Evolutionary conservation across 2,797 vertebrate species (phyloP).

Genomic region (Halcyon badia): DNA sequence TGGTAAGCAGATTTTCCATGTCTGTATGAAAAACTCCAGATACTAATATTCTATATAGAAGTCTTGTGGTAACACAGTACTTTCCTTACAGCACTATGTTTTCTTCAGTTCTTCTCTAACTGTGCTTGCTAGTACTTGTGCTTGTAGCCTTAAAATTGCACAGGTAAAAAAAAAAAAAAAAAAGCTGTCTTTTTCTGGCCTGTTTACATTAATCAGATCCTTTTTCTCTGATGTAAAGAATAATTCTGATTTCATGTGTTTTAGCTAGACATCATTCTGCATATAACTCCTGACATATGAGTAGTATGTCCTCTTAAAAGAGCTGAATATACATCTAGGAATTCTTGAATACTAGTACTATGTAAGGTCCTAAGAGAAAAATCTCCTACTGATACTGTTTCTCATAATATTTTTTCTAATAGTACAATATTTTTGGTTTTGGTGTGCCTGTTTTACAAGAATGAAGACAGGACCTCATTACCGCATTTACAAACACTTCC

Average conservation of each 20-base stretch:
- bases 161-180: neutral
- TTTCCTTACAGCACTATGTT: neutral
- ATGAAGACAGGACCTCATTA: neutral
- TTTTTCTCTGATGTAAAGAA: neutral
- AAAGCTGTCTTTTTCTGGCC: neutral
- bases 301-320: neutral
- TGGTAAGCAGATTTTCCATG: neutral
- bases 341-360: neutral
- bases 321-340: neutral
- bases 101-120: neutral
- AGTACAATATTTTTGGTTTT: neutral
- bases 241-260: neutral
- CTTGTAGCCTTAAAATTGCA: neutral
- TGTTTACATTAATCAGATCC: neutral
- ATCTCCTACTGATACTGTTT: neutral
- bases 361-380: neutral
- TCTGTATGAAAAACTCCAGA: neutral
- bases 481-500: neutral
- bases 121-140: neutral
- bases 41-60: accelerated
- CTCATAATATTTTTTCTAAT: neutral
- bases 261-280: neutral
- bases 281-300: neutral
- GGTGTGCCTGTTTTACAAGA: neutral
- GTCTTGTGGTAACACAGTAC: neutral